Evolutionary conservation across 2,113 vertebrate species (phyloP).

Genomic region (Nipponia nippon): DNA sequence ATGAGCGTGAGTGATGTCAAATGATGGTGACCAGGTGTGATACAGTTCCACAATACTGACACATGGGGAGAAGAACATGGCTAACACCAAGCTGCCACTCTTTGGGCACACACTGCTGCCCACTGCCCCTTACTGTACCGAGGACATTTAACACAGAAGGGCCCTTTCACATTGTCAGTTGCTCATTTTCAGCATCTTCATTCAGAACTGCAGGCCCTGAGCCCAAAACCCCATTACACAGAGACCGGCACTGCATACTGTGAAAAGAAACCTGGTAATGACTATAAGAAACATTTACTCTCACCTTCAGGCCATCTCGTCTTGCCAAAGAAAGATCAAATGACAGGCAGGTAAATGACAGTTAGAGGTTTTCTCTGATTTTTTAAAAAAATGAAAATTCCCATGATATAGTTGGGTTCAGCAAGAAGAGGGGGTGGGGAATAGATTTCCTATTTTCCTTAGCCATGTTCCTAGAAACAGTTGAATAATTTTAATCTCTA

Average conservation of each 20-base stretch:
- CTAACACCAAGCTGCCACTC: background rate
- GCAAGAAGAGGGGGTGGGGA: background rate
- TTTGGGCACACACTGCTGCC: too few species aligned
- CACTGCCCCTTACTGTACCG: background rate
- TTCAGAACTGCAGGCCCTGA: background rate
- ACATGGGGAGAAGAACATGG: accelerated
- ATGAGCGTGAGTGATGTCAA: accelerated
- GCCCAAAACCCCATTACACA: background rate
- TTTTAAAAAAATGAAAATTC: background rate
- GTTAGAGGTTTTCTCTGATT: background rate
- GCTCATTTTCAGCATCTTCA: background rate
- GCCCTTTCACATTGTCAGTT: background rate
- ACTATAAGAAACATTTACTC: background rate
- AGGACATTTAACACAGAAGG: background rate
- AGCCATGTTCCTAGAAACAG: background rate
- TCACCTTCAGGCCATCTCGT: background rate
- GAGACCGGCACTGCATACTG: background rate
- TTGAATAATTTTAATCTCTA: background rate
- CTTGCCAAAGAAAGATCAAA: background rate
- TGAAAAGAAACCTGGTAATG: background rate
- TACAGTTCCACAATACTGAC: background rate
- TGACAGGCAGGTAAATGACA: background rate
- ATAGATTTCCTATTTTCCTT: background rate
- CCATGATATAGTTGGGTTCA: background rate
- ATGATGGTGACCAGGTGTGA: background rate